phyloP scores from a whole-genome alignment of 2,113 vertebrate genomes.

The Callopanchax toddi region DNA sequence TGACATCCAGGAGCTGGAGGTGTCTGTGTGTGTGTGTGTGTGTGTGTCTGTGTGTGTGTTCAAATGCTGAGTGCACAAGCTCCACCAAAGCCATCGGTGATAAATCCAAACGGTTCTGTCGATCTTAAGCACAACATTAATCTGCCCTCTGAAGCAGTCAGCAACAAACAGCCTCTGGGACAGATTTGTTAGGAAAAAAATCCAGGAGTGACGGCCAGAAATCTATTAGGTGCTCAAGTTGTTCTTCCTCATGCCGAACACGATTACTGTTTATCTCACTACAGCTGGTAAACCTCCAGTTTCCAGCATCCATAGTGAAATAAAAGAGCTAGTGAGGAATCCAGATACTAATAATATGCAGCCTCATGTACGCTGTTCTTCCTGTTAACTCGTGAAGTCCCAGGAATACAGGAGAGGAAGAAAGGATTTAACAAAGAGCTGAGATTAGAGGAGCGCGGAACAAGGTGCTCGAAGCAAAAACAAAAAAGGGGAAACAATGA shows the following conservation, averaged over 20 bases:
- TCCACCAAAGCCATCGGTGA: constrained; percentile 31
- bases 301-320: not conserved
- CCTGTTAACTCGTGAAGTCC: constrained; percentile 45
- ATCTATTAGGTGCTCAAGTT: constrained; percentile 25
- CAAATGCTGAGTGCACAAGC: not conserved
- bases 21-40: constrained; percentile 7
- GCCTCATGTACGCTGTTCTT: not conserved
- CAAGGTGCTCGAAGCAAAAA: constrained; percentile 66
- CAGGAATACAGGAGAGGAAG: constrained; percentile 49
- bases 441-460: constrained; percentile 64
- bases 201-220: constrained; percentile 20
- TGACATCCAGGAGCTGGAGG: constrained; percentile 46
- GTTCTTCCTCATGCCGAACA: constrained; percentile 17
- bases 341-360: constrained; percentile 17
- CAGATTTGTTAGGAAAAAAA: constrained; percentile 26
- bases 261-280: constrained; percentile 42
- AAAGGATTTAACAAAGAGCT: constrained; percentile 69
- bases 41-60: constrained; percentile 12
- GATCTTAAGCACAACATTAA: constrained; percentile 55
- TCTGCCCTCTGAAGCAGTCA: constrained; percentile 29
- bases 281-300: constrained; percentile 32
- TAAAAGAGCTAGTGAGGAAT: constrained; percentile 12
- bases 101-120: constrained; percentile 58
- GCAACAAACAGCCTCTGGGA: constrained; percentile 41
- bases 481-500: constrained; percentile 64